Evolutionary conservation across 1,140 invertebrate genomes (phyloP), one percentile per base, ranked within the genome.

Genomic region (Saccostrea glomerata): DNA sequence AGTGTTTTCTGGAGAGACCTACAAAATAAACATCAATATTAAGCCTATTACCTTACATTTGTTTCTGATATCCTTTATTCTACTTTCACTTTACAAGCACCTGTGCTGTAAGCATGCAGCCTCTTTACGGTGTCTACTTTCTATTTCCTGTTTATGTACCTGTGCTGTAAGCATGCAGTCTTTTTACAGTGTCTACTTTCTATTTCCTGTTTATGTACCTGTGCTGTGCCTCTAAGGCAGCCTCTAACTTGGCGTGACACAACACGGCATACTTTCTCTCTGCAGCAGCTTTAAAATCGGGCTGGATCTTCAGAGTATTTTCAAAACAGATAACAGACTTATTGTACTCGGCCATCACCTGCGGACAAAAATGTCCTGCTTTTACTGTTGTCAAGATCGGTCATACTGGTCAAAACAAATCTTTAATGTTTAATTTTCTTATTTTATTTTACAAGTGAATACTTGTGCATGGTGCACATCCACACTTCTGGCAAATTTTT

Each of bases 221-320:
- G 91, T 97, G 96, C 85, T 97, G 95, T 86, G 95, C 95, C 91
- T 96, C 95, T 70, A 98, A 94, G 58, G 96, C 96, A 88, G 95
- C 95, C 92, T 97, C 96, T 54, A 97, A 92, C 92, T 97, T 97
- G 86, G 96, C 95, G 92, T 97, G 96, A 95, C 97, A 98, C 13
- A 96, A 91, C 58, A 97, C 96, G 30, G 96, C 96, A 95, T 97
- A 95, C 94, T 96, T 97, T 87, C 96, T 95, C 89, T 96, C 94
- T 4, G 96, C 96, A 63, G 96, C 96, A 91, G 96, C 94, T 87
- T 96, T 94, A 91, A 95, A 95, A 85, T 96, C 95, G 12, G 96
- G 96, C 90, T 96, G 95, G 83, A 97, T 94, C 92, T 96, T 96
- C 56, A 97, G 93, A 86, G 96, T 96, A 94, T 97, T 97, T 91